A percentile compares a stretch with the other conserved stretches of the same genome.
These are phyloP conservation scores for Pteruthius melanotis DNA, from an alignment of 2,113 vertebrate species.

Conservation along the genomic window DNA sequence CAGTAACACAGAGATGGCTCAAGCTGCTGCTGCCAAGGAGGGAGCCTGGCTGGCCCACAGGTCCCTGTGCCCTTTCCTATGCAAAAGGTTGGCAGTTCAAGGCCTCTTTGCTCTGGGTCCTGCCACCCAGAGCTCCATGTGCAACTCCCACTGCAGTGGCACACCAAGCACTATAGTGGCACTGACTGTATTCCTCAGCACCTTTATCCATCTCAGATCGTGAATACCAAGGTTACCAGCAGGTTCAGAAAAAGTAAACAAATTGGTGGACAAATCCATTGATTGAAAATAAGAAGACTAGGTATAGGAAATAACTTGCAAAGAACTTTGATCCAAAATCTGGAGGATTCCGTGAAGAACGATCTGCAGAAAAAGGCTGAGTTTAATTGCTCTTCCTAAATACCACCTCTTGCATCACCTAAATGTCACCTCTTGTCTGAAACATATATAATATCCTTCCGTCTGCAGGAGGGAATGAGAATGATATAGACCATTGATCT, in stretches of 20 bases:
- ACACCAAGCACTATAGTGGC: accelerated
- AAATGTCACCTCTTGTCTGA: background rate
- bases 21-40: background rate
- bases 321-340: background rate
- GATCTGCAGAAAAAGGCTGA: background rate
- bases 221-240: background rate
- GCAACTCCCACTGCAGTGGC: background rate
- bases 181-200: background rate
- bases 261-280: background rate
- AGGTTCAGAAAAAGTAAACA: background rate
- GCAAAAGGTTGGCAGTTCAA: background rate
- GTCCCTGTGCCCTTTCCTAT: accelerated
- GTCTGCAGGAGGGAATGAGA: background rate
- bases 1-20: background rate
- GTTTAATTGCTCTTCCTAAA: background rate
- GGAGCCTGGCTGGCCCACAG: too few relatives aligned
- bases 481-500: background rate
- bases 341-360: background rate
- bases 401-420: background rate
- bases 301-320: background rate
- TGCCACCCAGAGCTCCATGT: background rate
- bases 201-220: background rate
- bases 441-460: background rate
- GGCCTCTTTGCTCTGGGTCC: background rate
- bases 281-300: background rate